Percentiles rank a stretch among this genome's conserved stretches.
These are phyloP conservation scores for Folsomia manolachei DNA, from an alignment of 2,888 invertebrate genomes.

Conservation along the genomic window DNA sequence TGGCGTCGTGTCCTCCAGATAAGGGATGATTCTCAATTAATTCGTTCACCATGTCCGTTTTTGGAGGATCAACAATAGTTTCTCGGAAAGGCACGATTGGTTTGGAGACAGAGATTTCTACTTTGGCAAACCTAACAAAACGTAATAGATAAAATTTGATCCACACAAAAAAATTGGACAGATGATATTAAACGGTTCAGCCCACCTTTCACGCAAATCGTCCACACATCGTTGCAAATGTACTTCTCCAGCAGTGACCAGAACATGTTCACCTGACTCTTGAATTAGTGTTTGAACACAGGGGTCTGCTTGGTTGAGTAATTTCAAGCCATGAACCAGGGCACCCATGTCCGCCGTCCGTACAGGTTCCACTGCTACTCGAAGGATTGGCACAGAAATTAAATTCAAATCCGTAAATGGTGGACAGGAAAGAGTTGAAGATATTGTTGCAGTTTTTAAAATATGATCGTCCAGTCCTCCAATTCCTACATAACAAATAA, in stretches of 20 bases:
- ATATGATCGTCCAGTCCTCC: conserved; percentile 80
- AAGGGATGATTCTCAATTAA: conserved; percentile 64
- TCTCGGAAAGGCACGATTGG: conserved; percentile 96
- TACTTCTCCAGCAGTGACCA: conserved; percentile 94
- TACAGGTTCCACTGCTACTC: conserved; percentile 88
- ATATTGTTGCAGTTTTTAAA: conserved; percentile 85
- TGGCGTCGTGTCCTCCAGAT: conserved; percentile 3
- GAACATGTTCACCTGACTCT: conserved; percentile 90
- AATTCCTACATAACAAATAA: conserved; percentile 65
- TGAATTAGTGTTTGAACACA: conserved; percentile 86
- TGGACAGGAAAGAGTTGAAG: conserved; percentile 75
- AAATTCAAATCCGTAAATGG: conserved; percentile 79
- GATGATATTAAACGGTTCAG: too few relatives aligned
- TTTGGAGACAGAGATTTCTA: conserved; percentile 84
- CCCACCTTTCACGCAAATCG: conserved; percentile 71
- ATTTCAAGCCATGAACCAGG: conserved; percentile 65
- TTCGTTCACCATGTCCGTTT: conserved; percentile 81
- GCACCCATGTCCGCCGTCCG: conserved; percentile 69
- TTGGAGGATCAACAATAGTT: conserved; percentile 79
- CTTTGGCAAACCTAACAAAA: conserved; percentile 80
- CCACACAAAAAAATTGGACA: too few relatives aligned
- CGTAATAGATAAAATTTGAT: too few relatives aligned
- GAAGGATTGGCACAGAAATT: conserved; percentile 79
- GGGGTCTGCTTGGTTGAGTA: conserved; percentile 91
- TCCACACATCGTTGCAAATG: conserved; percentile 93